Conservation (phyloP, 2,113 vertebrate genomes). For the Leptosomus discolor region DNA sequence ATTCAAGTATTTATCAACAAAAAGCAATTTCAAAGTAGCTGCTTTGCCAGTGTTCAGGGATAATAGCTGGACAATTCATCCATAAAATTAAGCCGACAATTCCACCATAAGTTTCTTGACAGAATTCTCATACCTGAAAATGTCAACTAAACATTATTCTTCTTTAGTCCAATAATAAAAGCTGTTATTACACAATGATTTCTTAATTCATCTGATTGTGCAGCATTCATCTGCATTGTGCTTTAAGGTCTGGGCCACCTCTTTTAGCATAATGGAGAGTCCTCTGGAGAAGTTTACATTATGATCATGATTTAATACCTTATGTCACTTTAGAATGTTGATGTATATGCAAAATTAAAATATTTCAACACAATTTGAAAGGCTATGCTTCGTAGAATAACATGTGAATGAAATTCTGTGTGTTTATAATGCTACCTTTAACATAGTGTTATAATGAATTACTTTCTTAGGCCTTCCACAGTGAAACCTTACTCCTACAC, state of each 20-base stretch:
- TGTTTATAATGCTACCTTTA: neutral
- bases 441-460: neutral
- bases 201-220: neutral
- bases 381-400: neutral
- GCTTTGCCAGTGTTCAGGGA: neutral
- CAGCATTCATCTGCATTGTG: neutral
- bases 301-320: neutral
- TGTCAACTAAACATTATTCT: neutral
- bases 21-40: slow-evolving; percentile 43
- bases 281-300: neutral
- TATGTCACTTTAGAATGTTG: neutral
- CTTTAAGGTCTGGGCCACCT: neutral
- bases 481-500: neutral
- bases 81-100: slow-evolving; percentile 51
- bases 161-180: neutral
- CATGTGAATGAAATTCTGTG: neutral
- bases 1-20: slow-evolving; percentile 39
- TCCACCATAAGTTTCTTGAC: neutral
- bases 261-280: neutral
- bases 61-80: slow-evolving; percentile 32
- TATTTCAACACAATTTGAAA: neutral
- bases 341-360: neutral
- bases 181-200: neutral
- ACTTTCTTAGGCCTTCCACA: neutral
- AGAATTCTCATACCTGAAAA: neutral